Base-by-base conservation (phyloP, 2,113 vertebrate species). In the Coptodon rendalli region DNA sequence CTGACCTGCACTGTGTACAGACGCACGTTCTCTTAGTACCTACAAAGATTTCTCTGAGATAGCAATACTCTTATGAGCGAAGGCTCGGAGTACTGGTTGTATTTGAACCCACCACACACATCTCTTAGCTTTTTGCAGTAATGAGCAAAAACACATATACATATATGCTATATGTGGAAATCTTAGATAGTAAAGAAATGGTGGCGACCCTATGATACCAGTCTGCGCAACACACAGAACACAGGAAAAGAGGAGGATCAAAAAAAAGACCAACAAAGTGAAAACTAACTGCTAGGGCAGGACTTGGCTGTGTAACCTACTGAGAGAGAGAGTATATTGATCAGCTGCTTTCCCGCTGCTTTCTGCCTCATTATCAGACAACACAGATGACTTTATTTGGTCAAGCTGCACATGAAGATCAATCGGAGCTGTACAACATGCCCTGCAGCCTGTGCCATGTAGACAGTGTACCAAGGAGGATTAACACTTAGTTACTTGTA, bases 291-390 rank as follows among this genome's bases (percentile, higher is more conserved):
- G 31, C 27, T n/a, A 3, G 59, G 84, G 38, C 36, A 24, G 90
- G 17, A 56, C 76, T 80, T 82, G 80, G 36, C 79, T 71, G 40
- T 87, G 86, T 56, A 90, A 81, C 80, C 50, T 68, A 87, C 81
- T 83, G 81, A 82, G 83, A 61, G 9, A 87, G 11, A 84, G 14
- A 11, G 5, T 9, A 6, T 52, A 90, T 85, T 91, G 90, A 92
- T 94, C 83, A 84, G 82, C 85, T 85, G 86, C 82, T 82, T 86
- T 84, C 92, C 89, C 86, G 87, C 91, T 92, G 89, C 38, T 87
- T 89, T 87, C 83, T 89, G 78, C 90, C 91, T 94, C 94, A 91
- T 94, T 94, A 94, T 81, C 71, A 76, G 66, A 80, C 84, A 56
- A 89, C 54, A 86, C 68, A 59, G 36, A 78, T 27, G 31, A 45